phyloP scores from a whole-genome alignment of 2,113 vertebrate species.

The Hylia prasina region DNA sequence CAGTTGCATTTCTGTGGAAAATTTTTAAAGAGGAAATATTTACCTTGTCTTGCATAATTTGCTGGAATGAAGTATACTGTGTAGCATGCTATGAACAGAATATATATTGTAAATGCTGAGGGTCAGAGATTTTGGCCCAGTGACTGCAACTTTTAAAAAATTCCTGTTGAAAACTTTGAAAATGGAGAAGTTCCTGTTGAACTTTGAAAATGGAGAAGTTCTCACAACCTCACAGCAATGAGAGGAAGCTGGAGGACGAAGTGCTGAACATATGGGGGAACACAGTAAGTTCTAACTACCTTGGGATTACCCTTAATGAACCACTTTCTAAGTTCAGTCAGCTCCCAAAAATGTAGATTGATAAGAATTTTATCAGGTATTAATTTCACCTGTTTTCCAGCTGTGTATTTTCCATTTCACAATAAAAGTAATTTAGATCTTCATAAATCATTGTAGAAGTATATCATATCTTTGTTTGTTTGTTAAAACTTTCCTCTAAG shows the following conservation, averaged over 20 bases:
- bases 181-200: background rate
- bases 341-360: background rate
- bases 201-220: background rate
- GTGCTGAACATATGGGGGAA: background rate
- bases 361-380: background rate
- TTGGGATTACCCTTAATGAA: background rate
- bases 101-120: background rate
- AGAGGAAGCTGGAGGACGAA: background rate
- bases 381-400: background rate
- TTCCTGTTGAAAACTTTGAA: conserved; percentile 7
- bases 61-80: background rate
- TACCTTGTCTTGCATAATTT: background rate
- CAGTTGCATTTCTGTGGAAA: background rate
- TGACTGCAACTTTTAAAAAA: conserved; percentile 2
- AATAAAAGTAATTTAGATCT: background rate
- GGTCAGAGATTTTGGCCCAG: background rate
- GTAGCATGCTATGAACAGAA: background rate
- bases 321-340: background rate
- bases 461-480: background rate
- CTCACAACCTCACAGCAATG: background rate
- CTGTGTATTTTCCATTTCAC: background rate
- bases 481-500: background rate
- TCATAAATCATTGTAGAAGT: background rate
- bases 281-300: background rate
- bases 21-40: background rate